Conservation (phyloP, 2,113 vertebrate species). For the Spea multiplicata region DNA sequence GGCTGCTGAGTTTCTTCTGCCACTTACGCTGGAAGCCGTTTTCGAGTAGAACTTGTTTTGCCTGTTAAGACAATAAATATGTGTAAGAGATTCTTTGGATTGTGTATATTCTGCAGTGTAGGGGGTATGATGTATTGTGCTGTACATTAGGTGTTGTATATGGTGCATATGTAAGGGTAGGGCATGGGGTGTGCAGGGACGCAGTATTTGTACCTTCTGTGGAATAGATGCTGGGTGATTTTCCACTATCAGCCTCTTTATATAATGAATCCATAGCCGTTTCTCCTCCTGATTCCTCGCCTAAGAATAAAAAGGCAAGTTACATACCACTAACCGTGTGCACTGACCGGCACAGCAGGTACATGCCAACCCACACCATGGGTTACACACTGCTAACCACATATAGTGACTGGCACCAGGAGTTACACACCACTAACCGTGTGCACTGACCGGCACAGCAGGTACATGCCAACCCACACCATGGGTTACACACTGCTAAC, state of each 20-base stretch:
- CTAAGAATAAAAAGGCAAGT: slow-evolving; percentile 53
- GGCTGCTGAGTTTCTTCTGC: background rate
- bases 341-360: no score
- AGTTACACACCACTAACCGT: background rate
- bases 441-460: background rate
- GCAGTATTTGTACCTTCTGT: slow-evolving; percentile 70
- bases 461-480: no score
- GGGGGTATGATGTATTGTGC: no score
- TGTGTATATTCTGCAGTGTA: no score
- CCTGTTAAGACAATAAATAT: slow-evolving; percentile 60
- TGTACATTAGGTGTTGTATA: no score
- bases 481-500: no score
- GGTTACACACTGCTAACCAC: background rate
- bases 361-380: no score
- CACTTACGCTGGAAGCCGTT: slow-evolving; percentile 78
- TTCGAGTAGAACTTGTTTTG: slow-evolving; percentile 84
- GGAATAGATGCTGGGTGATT: slow-evolving; percentile 85
- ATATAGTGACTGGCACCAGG: background rate
- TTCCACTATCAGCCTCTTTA: slow-evolving; percentile 84
- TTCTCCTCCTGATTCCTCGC: slow-evolving; percentile 90
- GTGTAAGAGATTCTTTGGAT: no score
- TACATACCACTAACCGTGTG: no score
- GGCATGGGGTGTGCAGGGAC: no score
- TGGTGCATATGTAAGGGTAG: no score
- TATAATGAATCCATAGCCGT: slow-evolving; percentile 83